Percentiles rank a stretch among this genome's conserved stretches.
These are phyloP conservation scores for Merluccius polli DNA, from an alignment of 2,797 vertebrate species.

Conservation along the genomic window DNA sequence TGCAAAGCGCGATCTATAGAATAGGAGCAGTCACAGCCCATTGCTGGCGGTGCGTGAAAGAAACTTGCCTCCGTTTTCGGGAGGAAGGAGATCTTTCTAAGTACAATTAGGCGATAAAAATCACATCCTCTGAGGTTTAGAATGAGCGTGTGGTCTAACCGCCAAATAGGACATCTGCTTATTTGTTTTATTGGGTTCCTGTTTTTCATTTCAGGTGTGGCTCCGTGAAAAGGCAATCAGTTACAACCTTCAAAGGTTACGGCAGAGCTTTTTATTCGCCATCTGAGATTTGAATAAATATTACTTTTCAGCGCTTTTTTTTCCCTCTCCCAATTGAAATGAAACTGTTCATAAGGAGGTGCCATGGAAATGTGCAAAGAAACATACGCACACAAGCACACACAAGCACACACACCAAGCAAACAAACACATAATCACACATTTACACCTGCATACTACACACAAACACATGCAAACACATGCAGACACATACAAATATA, in stretches of 20 bases:
- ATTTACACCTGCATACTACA: neutral
- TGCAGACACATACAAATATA: neutral
- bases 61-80: slow-evolving; percentile 64
- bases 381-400: slow-evolving; percentile 12
- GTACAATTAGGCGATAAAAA: slow-evolving; percentile 71
- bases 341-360: slow-evolving; percentile 35
- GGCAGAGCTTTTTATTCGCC: slow-evolving; percentile 46
- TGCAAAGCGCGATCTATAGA: slow-evolving; percentile 71
- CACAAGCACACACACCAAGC: slow-evolving; percentile 7
- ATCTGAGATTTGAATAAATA: slow-evolving; percentile 59
- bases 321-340: slow-evolving; percentile 38
- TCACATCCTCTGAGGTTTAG: slow-evolving; percentile 69
- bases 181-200: slow-evolving; percentile 58
- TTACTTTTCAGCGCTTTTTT: slow-evolving; percentile 32
- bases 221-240: slow-evolving; percentile 43
- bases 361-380: slow-evolving; percentile 14
- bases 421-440: neutral
- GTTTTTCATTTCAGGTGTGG: slow-evolving; percentile 61
- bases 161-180: slow-evolving; percentile 69
- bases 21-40: slow-evolving; percentile 70
- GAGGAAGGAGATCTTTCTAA: slow-evolving; percentile 56
- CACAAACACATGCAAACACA: neutral
- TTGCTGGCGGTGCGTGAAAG: slow-evolving; percentile 64
- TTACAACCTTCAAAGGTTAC: slow-evolving; percentile 39
- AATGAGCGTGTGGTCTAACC: slow-evolving; percentile 60